Base-by-base conservation (phyloP, 2,113 vertebrate species). In the Patagioenas fasciata region DNA sequence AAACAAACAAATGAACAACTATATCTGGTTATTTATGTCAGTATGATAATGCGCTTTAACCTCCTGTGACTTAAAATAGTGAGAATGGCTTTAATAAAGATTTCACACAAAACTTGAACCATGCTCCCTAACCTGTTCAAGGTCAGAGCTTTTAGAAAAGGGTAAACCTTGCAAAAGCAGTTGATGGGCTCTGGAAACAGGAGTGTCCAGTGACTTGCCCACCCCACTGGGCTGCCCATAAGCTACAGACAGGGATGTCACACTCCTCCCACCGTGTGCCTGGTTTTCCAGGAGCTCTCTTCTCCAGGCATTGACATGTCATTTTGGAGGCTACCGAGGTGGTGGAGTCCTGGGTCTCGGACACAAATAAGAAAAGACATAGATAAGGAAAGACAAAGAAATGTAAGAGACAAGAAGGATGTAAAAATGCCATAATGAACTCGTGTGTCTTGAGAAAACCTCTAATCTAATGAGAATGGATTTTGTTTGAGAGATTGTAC, bases 401-500 rank as follows among this genome's bases (percentile, higher is more conserved):
- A 95, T 0, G 4, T 69, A 95, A 96, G 96, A 97, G 84, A 96
- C 89, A 97, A 95, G 87, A 96, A 97, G 93, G 95, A 97, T 95
- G 97, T 94, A 97, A 97, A 98, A 97, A 98, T 96, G 95, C 91
- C 89, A 73, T 98, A 97, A 98, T 98, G 98, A 99, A 98, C 98
- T 99, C 96, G 95, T 96, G 97, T 96, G 98, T 98, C 98, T 98
- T 97, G 97, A 98, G 97, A 98, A 98, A 98, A 95, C 98, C 98
- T 98, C 98, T 99, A 99, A 99, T 99, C 98, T 95, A 99, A 99
- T 99, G 98, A 99, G 96, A 98, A 99, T 99, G 91, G 99, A 99
- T 99, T 99, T 99, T 98, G 97, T 98, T 98, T 97, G 98, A 98
- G 98, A 98, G 98, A 98, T 98, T 97, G 97, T 98, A 97, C 97